phyloP scores from a whole-genome alignment of 2,113 vertebrate genomes.

The Symphodus melops region DNA sequence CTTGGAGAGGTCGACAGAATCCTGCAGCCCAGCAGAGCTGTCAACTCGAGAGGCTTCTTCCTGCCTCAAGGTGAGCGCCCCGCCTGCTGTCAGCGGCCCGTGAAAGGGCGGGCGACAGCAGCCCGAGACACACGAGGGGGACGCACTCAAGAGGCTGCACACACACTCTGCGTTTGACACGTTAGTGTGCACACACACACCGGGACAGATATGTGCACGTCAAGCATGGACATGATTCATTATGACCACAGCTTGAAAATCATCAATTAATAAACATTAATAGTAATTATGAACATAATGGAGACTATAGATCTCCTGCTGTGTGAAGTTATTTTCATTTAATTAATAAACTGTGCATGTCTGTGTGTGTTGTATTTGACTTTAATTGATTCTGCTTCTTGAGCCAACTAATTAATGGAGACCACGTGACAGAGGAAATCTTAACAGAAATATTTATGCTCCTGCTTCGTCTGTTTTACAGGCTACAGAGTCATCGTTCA shows the following conservation, averaged over 20 bases:
- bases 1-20: slow-evolving; percentile 71
- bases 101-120: slow-evolving; percentile 67
- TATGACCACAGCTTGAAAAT: not conserved
- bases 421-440: too few species aligned
- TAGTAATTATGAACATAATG: not conserved
- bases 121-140: slow-evolving; percentile 34
- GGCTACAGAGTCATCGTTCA: too few species aligned
- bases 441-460: too few species aligned
- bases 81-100: slow-evolving; percentile 56
- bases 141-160: slow-evolving; percentile 11
- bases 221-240: not conserved
- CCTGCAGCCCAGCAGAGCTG: slow-evolving; percentile 68
- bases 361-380: too few species aligned
- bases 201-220: not conserved
- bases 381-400: too few species aligned
- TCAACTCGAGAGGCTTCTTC: slow-evolving; percentile 75
- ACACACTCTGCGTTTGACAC: slow-evolving; percentile 1
- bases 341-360: too few species aligned
- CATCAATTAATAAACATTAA: not conserved
- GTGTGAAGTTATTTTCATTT: slow-evolving; percentile 19
- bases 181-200: not conserved
- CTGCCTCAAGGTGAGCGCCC: slow-evolving; percentile 79
- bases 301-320: slow-evolving; percentile 8
- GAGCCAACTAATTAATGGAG: too few species aligned
- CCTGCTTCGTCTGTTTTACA: too few species aligned